These are phyloP conservation scores for Pachydiplax longipennis DNA, from an alignment of 2,888 invertebrate genomes.

Conservation along the genomic window DNA sequence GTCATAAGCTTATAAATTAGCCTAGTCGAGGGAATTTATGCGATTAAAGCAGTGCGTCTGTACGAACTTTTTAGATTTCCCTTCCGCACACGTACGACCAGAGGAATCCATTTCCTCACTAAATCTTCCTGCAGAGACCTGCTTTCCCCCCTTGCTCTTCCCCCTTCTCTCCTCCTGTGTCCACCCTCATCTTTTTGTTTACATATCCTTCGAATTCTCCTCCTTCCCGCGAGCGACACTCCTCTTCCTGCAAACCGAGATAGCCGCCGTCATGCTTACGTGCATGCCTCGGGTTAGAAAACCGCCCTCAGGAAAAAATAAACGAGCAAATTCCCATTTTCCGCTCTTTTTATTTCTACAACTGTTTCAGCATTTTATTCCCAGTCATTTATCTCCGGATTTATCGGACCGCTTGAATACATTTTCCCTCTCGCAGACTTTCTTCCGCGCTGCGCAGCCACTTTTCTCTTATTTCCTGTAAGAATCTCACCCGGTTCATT, in stretches of 20 bases:
- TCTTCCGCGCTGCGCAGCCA: not conserved
- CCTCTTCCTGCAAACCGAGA: not conserved
- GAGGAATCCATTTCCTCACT: conserved; percentile 1
- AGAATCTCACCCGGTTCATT: not conserved
- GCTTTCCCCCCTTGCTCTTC: not conserved
- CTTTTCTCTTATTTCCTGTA: not conserved
- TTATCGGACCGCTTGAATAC: conserved; percentile 4
- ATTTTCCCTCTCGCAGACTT: not conserved
- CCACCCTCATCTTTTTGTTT: conserved; percentile 27
- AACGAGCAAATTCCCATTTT: not conserved
- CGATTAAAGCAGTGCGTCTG: not conserved
- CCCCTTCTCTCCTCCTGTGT: not conserved
- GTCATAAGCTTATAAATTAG: not conserved
- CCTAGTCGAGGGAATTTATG: not conserved
- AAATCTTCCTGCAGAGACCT: not conserved
- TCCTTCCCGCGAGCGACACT: not conserved
- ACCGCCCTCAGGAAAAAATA: not conserved
- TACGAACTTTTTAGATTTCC: not conserved
- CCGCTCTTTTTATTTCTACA: not conserved
- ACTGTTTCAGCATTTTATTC: conserved; percentile 7
- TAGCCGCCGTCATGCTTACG: not conserved
- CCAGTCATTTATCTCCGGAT: not conserved
- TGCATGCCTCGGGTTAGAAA: not conserved
- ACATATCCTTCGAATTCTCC: not conserved
- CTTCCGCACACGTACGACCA: not conserved